Conservation (phyloP, 2,888 invertebrate species). For the Sepioteuthis lessoniana region DNA sequence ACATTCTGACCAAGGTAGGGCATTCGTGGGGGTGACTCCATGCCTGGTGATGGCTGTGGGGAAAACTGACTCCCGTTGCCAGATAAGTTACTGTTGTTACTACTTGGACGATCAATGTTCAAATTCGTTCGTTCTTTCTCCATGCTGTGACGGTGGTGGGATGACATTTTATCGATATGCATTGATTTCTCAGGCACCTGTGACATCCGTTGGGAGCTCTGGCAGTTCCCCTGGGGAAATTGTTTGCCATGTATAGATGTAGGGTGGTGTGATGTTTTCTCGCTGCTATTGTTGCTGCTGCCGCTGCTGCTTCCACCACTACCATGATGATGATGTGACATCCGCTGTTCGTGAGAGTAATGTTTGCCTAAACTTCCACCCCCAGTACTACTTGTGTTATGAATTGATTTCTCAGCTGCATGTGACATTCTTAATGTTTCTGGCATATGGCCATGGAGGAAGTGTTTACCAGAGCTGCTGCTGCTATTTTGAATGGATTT, state of each 20-base stretch:
- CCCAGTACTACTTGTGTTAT: not conserved
- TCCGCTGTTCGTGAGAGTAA: constrained; percentile 39
- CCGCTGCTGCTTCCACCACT: not conserved
- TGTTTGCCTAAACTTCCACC: constrained; percentile 13
- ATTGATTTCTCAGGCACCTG: constrained; percentile 6
- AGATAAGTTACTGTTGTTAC: not conserved
- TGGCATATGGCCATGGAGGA: not conserved
- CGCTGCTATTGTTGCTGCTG: not conserved
- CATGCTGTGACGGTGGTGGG: not conserved
- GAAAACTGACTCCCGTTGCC: constrained; percentile 24
- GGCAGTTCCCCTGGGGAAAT: constrained; percentile 24
- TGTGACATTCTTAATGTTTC: constrained; percentile 23
- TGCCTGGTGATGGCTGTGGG: not conserved
- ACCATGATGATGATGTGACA: not conserved
- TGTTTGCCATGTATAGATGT: not conserved
- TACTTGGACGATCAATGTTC: not conserved
- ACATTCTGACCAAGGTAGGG: constrained; percentile 40
- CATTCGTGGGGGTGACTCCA: not conserved
- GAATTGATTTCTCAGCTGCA: not conserved
- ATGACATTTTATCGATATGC: not conserved
- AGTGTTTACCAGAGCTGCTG: constrained; percentile 34
- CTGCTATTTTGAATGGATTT: constrained; percentile 18
- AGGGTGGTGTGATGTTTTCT: constrained; percentile 6
- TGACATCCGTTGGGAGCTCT: not conserved
- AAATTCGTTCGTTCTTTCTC: not conserved